A percentile compares a stretch with the other conserved stretches of the same genome.
Evolutionary conservation across 2,113 vertebrate species (phyloP).

Genomic region (Myotis yumanensis): DNA sequence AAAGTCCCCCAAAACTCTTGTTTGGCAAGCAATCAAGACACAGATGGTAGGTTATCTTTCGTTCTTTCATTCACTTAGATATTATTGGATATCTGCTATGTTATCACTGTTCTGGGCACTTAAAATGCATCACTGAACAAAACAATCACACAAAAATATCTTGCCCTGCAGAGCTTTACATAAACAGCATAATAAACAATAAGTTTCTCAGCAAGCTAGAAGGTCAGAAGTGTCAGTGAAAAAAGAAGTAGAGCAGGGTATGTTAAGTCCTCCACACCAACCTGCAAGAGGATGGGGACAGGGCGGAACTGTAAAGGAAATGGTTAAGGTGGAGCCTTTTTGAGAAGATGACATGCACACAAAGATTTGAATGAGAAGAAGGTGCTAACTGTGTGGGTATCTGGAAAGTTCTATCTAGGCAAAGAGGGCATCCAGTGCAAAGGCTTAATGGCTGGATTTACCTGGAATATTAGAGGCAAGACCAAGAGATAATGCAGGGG

Average conservation of each 20-base stretch:
- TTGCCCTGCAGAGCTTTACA: neutral
- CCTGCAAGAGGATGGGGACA: neutral
- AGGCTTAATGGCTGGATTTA: neutral
- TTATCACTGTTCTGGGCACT: neutral
- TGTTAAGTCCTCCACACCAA: neutral
- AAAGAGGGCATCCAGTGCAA: neutral
- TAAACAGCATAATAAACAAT: neutral
- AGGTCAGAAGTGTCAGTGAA: neutral
- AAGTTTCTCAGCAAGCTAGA: neutral
- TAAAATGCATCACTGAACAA: constrained; percentile 36
- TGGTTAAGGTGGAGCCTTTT: accelerated
- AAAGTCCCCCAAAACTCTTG: neutral
- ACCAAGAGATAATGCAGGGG: neutral
- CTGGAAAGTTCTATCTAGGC: neutral
- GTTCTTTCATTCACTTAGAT: neutral
- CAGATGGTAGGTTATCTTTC: neutral
- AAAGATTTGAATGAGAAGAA: neutral
- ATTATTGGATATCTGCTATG: neutral
- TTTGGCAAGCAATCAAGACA: neutral
- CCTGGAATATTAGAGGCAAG: neutral
- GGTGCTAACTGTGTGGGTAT: neutral
- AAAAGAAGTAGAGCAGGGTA: neutral
- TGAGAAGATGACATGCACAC: neutral
- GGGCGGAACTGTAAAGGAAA: neutral
- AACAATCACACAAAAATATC: neutral